Base-by-base conservation (phyloP, 2,113 vertebrate species). In the Etheostoma cragini region DNA sequence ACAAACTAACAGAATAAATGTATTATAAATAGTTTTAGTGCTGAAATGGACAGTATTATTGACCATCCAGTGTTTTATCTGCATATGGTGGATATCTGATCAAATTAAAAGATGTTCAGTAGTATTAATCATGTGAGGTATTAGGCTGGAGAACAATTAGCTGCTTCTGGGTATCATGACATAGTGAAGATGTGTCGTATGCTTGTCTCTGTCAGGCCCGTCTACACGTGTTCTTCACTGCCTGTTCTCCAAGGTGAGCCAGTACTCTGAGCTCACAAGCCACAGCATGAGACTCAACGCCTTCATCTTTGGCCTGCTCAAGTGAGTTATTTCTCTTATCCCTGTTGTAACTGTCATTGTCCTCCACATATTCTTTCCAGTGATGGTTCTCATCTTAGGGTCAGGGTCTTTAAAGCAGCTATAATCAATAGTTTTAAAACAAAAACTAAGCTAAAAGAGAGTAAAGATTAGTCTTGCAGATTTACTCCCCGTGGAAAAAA, bases 261-360 rank as follows among this genome's bases (percentile, higher is more conserved):
- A 99, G 82, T 98, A 94, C 90, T 95, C 96, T 0, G 98, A 99
- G 92, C 96, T 99, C 86, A 97, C 94, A 64, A 98, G 94, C 82
- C 96, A 97, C 89, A 96, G 89, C 82, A 98, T 99, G 97, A 96
- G 98, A 81, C 97, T 99, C 90, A 97, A 99, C 0, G 96, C 98
- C 3, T 99, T 99, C 94, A 95, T 99, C 94, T 97, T 99, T 0
- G 98, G 98, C 66, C 96, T 99, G 47, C 97, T 99, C 86, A 99
- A 99, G 98, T 99, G 88, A 97, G 98, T 88, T 24, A 0, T 8
- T 17, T 58, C 8, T 30, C 0, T 24, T 6, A 22, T 66, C n/a
- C 10, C 5, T 17, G 14, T 26, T 45, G 12, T 52, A 30, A 3
- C 16, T 17, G n/a, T 1, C 38, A n/a, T 21, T 57, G 0, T 42